Evolutionary conservation across 1,140 invertebrate species (phyloP), one percentile per base, ranked within the genome.

Genomic region (Pogonomyrmex barbatus): DNA sequence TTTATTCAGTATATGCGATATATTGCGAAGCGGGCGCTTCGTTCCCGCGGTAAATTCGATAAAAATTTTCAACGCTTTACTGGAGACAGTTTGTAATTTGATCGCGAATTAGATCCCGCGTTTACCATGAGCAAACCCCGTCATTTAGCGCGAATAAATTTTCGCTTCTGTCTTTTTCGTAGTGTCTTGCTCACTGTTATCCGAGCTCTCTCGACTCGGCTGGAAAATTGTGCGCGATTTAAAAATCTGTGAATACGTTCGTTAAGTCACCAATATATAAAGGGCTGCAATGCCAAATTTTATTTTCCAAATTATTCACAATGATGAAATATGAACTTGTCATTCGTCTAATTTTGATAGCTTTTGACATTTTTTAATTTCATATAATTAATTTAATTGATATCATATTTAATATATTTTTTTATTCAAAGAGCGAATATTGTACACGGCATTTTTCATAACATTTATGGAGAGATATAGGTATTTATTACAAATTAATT

Each of bases 131-230:
- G 56, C 88, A 83, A 82, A 87, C 52, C 81, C 63, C 47, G 42
- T 88, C 85, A 90, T 90, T 90, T 87, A 87, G 24, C 70, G 63
- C 10, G 81, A 85, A 87, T 87, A 90, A 89, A 89, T 90, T 89
- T 81, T 36, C 42, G 52, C 42, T 52, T 67, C 10, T 54, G 71
- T 47, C 39, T 68, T 52, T 73, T 50, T 8, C 50, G 9, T 24
- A 70, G 52, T 58, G 39, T 60, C 67, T 73, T 58, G 14, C 30
- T 45, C 14, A 82, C 4, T 10, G 17, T 82, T 82, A 47, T 2
- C 67, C 36, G 54, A 60, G 24, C 65, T 33, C 17, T 33, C 24
- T 14, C 1, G 8, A 36, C 12, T 47, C 10, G 24, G 24, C 5
- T 39, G 24, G 12, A 39, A 76, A 60, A 60, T 17, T 73, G 54